Base-by-base conservation (phyloP, 2,113 vertebrate species). In the Odobenus rosmarus region DNA sequence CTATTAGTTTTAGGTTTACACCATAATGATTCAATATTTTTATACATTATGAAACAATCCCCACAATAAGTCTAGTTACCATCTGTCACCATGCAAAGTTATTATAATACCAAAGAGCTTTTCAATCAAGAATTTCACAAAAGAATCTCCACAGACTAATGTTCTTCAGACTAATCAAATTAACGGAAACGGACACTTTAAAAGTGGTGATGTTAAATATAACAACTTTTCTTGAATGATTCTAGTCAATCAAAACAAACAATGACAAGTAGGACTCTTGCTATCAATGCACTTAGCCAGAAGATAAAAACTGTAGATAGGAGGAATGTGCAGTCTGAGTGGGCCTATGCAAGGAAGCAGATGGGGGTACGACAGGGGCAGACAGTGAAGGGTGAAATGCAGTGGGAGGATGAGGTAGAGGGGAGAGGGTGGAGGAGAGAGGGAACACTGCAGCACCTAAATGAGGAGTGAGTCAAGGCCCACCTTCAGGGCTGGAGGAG, bases 131-230 rank as follows among this genome's bases (percentile, higher is more conserved):
- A 93, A 84, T 18, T 77, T 96, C 33, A 87, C 39, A 59, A 86
- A 76, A 83, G 26, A 89, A 76, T 90, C 81, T 88, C 93, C 71
- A 36, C 7, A 90, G 88, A 80, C 26, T 69, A 93, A 94, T 93
- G 24, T 71, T 93, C 84, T 96, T 96, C 46, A n/a, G 49, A 46
- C 31, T 88, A 94, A 95, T 93, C 89, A 93, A 93, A 95, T 77
- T n/a, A 88, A 84, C 42, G 15, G 55, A 93, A 93, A 83, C 5
- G 62, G 72, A 36, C 9, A 31, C 39, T 91, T 89, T 69, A 88
- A 19, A 90, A 79, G 81, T 31, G 31, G 16, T 76, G 67, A 57
- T 69, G 11, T n/a, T 89, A 88, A 85, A 36, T 74, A 36, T 10
- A 94, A 91, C 28, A 82, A 82, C 39, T 94, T 94, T 94, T 79